These are phyloP conservation scores for Podarcis cretensis DNA, from an alignment of 2,113 vertebrate species.

Conservation along the genomic window DNA sequence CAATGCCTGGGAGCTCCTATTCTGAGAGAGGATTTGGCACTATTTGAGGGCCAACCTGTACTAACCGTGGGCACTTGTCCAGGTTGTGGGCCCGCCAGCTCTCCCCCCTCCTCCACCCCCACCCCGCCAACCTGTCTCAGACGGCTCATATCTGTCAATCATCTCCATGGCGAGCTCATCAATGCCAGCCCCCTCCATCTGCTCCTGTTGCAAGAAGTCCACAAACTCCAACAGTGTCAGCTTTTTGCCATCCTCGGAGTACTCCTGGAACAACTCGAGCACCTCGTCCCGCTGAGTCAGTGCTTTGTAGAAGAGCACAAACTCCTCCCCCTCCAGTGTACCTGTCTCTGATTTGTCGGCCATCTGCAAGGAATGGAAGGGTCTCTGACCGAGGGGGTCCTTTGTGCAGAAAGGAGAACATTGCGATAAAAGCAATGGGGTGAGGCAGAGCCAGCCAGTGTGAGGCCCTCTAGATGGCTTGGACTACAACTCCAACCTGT, in stretches of 20 bases:
- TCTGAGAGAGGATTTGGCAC: background rate
- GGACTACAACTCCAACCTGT: background rate
- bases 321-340: constrained; percentile 89
- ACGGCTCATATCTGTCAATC: constrained; percentile 87
- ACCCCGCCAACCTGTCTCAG: constrained; percentile 83
- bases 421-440: background rate
- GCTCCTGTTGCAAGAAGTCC: constrained; percentile 86
- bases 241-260: constrained; percentile 88
- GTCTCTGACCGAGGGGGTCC: background rate
- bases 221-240: constrained; percentile 87
- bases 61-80: background rate
- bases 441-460: background rate
- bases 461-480: background rate
- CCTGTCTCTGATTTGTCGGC: constrained; percentile 86
- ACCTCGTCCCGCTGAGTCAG: constrained; percentile 91
- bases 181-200: constrained; percentile 79
- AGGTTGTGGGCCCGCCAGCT: background rate
- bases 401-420: background rate
- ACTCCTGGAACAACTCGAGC: constrained; percentile 86
- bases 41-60: background rate
- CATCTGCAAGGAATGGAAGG: constrained; percentile 74
- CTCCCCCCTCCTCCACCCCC: background rate
- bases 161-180: constrained; percentile 83
- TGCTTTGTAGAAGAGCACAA: constrained; percentile 93
- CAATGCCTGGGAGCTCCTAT: background rate